These are phyloP conservation scores for Epizoanthus rinbou DNA, from an alignment of 92 coral and sea anemone genomes.

Conservation along the genomic window DNA sequence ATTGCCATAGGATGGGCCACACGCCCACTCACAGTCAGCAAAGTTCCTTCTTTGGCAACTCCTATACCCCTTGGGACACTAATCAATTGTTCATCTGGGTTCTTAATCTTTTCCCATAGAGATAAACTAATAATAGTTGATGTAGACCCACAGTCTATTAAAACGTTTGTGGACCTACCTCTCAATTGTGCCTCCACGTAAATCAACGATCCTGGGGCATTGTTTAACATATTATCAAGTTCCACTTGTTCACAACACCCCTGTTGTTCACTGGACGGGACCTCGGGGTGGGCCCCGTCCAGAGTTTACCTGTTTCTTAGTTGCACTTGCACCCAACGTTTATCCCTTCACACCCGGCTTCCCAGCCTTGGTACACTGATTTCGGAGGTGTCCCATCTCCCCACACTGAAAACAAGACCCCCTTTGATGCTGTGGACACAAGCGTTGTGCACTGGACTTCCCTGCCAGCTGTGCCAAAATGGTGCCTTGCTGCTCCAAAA, in stretches of 20 bases:
- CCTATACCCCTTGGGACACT: constrained; percentile 14
- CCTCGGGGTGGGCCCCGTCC: constrained; percentile 19
- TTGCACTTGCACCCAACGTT: too few species aligned
- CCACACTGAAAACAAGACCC: constrained; percentile 9
- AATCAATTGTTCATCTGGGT: background rate
- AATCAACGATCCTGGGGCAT: constrained; percentile 26
- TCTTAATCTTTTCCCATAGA: background rate
- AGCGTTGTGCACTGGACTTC: background rate
- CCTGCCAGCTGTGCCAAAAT: background rate
- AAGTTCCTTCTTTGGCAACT: constrained; percentile 21
- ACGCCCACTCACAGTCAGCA: constrained; percentile 34
- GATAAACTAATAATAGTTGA: constrained; percentile 15
- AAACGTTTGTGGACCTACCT: constrained; percentile 8
- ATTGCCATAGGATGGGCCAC: constrained; percentile 17
- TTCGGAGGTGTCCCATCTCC: constrained; percentile 3
- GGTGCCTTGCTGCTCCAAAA: constrained; percentile 1
- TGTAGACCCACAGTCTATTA: constrained; percentile 25
- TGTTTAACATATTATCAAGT: background rate
- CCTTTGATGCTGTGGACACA: background rate
- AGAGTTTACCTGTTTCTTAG: constrained; percentile 9
- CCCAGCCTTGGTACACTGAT: constrained; percentile 1
- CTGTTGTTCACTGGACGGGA: constrained; percentile 1
- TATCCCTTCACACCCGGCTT: too few species aligned
- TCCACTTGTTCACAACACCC: constrained; percentile 1
- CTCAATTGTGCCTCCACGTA: constrained; percentile 8